Evolutionary conservation across 2,797 vertebrate genomes (phyloP).

Genomic region (Myotis findleyi): DNA sequence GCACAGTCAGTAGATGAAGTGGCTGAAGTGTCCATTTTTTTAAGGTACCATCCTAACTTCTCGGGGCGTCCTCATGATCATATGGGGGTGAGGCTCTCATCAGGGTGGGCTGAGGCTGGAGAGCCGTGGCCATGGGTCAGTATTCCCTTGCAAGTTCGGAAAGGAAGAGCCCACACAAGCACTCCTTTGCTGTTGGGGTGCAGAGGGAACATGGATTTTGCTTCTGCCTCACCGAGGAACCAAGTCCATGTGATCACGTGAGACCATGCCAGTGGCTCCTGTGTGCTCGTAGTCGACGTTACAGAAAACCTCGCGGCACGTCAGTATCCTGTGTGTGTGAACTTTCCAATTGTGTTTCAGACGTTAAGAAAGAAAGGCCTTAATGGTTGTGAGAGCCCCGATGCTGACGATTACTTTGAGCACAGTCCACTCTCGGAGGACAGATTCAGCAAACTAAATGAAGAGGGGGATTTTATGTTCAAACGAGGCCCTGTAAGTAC

Average conservation of each 20-base stretch:
- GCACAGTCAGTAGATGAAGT: neutral
- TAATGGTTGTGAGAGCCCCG: constrained; percentile 99
- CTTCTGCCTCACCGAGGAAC: constrained; percentile 64
- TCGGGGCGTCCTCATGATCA: neutral
- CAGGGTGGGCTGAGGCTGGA: neutral
- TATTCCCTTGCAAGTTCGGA: neutral
- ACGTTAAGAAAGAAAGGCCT: constrained; percentile 99
- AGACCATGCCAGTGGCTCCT: constrained; percentile 84
- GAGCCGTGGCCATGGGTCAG: neutral
- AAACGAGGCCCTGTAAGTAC: constrained; percentile 99
- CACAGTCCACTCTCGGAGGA: constrained; percentile 99
- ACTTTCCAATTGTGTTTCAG: constrained; percentile 99
- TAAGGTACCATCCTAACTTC: neutral
- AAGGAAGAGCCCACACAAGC: constrained; percentile 25
- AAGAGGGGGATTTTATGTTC: constrained; percentile 99
- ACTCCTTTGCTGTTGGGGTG: constrained; percentile 61
- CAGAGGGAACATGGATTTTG: constrained; percentile 1
- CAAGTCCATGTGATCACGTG: constrained; percentile 71
- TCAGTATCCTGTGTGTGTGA: constrained; percentile 93
- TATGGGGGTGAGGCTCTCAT: neutral
- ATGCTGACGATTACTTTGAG: constrained; percentile 99
- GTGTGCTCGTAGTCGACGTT: constrained; percentile 77
- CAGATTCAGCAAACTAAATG: constrained; percentile 99
- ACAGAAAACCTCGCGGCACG: constrained; percentile 83
- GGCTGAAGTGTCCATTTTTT: neutral